Conservation (phyloP, 2,888 invertebrate genomes). For the Helobdella robusta region DNA sequence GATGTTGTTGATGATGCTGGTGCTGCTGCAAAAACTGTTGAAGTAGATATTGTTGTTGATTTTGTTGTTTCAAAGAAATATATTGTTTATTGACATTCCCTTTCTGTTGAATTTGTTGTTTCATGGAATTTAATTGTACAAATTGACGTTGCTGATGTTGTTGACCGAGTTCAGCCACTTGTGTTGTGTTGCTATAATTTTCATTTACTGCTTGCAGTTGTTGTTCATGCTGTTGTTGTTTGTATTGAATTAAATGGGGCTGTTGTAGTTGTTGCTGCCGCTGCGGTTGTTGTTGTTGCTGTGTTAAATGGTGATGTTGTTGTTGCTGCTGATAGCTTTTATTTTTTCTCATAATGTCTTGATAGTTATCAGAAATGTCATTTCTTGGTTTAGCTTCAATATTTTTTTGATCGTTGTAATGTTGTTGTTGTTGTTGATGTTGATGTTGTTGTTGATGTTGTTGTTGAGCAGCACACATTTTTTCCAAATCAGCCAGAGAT, state of each 20-base stretch:
- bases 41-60: not conserved
- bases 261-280: not conserved
- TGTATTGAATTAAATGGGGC: not conserved
- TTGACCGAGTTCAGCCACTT: not conserved
- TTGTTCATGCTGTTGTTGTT: slow-evolving; percentile 5
- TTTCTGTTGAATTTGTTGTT: slow-evolving; percentile 7
- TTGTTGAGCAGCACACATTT: not conserved
- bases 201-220: too few species aligned
- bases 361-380: too few species aligned
- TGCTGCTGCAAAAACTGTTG: too few species aligned
- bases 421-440: not conserved
- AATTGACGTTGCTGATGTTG: not conserved
- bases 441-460: not conserved
- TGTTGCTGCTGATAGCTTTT: not conserved
- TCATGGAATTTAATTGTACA: not conserved
- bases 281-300: not conserved
- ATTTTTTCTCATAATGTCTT: too few species aligned
- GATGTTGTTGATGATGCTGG: not conserved
- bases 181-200: not conserved
- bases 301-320: slow-evolving; percentile 1
- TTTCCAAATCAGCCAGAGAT: slow-evolving; percentile 5
- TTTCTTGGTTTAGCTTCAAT: not conserved
- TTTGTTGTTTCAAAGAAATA: not conserved
- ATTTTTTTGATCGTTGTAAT: not conserved
- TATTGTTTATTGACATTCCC: not conserved